These are phyloP conservation scores for Chesias legatella DNA, from an alignment of 2,888 invertebrate genomes.

Conservation along the genomic window DNA sequence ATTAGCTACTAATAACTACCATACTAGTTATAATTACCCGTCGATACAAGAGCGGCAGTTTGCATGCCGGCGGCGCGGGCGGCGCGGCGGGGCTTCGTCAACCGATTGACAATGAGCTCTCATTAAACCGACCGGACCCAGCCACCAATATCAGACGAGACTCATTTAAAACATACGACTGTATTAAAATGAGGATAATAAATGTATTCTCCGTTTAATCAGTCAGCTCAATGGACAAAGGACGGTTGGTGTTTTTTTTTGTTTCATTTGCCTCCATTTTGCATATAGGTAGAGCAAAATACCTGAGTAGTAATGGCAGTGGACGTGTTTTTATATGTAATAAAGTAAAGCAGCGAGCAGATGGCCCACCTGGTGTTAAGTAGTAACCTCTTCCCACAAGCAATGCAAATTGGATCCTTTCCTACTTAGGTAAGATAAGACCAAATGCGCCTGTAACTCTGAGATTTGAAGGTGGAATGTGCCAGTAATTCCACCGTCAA, in stretches of 20 bases:
- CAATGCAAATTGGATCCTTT: too few relatives aligned
- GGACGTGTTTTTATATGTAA: too few relatives aligned
- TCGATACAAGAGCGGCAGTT: constrained; percentile 30
- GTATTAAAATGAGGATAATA: constrained; percentile 28
- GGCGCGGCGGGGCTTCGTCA: constrained; percentile 41
- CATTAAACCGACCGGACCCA: constrained; percentile 47
- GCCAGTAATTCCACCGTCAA: too few relatives aligned
- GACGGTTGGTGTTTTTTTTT: constrained; percentile 7
- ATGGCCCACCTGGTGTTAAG: too few relatives aligned
- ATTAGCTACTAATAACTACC: constrained; percentile 13
- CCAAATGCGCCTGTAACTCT: too few relatives aligned
- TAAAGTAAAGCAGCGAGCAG: too few relatives aligned
- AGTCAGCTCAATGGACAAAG: constrained; percentile 18
- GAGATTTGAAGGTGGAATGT: too few relatives aligned
- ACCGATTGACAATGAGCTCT: constrained; percentile 63
- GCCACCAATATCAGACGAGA: constrained; percentile 30
- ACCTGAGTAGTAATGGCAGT: too few relatives aligned
- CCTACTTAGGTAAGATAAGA: too few relatives aligned
- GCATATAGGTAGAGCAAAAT: background rate
- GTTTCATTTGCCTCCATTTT: background rate
- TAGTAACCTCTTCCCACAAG: too few relatives aligned
- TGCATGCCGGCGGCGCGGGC: constrained; percentile 40
- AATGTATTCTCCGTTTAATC: constrained; percentile 17
- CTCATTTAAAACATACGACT: constrained; percentile 30
- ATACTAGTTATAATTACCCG: constrained; percentile 21